Base-by-base conservation (phyloP, 2,113 vertebrate species). In the Bettongia penicillata region DNA sequence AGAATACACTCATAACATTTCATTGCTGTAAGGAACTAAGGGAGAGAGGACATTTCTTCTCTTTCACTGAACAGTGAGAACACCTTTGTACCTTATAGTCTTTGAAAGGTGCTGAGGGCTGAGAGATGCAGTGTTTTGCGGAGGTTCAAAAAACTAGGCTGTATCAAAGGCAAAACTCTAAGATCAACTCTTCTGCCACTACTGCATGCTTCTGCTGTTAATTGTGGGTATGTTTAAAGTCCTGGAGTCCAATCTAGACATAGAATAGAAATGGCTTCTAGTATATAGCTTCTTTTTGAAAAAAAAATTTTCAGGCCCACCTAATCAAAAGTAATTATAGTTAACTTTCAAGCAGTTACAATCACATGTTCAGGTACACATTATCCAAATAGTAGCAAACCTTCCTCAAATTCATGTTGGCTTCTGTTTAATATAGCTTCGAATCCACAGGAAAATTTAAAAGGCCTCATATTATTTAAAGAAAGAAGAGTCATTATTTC, bases 301-400 rank as follows among this genome's bases (percentile, higher is more conserved):
- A 68, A 68, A 68, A 77, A 92, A 89, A 43, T 94, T 91, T 91
- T 93, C 23, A 91, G 49, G n/a, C 14, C 26, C 8, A 89, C 31
- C 95, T 95, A 47, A 95, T 97, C 84, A 92, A 96, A 96, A 96
- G 14, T 77, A n/a, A 77, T 92, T 48, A 95, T 93, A 94, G 95
- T 55, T 28, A 95, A 91, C 52, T 52, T 16, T 16, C 52, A 52
- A 52, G 52, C 52, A 52, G 16, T 52, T 52, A 52, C 52, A 19
- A 52, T 52, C 52, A 52, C 22, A 0, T 52, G 1, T 52, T 52
- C 55, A 57, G 14, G 28, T 31, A 28, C 28, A 61, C 28, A 68
- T 68, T 68, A 77, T 77, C 14, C 37, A 77, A 77, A 77, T n/a
- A 16, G 31, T n/a, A n/a, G 31, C 37, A 2, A 95, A 61, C 52